Conservation (phyloP, 1,140 invertebrate species). For the Reticulitermes speratus region DNA sequence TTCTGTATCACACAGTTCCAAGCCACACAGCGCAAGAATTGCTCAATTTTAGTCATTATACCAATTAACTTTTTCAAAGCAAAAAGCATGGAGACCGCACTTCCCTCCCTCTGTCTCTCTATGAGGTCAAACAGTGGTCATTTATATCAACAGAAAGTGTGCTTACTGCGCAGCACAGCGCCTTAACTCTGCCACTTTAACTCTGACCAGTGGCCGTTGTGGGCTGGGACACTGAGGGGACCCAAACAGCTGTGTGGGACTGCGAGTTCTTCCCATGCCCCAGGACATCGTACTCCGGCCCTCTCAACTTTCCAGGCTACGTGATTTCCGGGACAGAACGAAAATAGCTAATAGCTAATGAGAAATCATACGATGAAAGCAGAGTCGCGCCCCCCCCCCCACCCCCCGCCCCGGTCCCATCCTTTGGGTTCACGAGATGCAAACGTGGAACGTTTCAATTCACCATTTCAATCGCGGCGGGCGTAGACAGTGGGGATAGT, state of each 20-base stretch:
- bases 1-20: too few relatives aligned
- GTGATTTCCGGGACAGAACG: neutral
- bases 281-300: neutral
- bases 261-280: neutral
- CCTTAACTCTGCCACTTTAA: neutral
- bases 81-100: too few relatives aligned
- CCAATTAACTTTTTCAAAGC: too few relatives aligned
- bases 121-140: too few relatives aligned
- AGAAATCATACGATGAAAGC: neutral
- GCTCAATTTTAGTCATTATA: too few relatives aligned
- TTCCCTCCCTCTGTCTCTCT: too few relatives aligned
- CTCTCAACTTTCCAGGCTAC: neutral
- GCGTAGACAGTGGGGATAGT: neutral
- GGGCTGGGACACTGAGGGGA: neutral
- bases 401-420: neutral
- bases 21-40: too few relatives aligned
- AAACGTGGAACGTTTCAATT: neutral
- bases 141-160: too few relatives aligned
- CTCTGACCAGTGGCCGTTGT: neutral
- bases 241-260: slow-evolving; percentile 1
- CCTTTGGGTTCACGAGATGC: neutral
- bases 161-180: too few relatives aligned
- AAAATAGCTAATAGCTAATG: neutral
- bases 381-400: too few relatives aligned
- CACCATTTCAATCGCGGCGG: neutral